Conservation (phyloP, 2,113 vertebrate genomes). For the Castor canadensis region DNA sequence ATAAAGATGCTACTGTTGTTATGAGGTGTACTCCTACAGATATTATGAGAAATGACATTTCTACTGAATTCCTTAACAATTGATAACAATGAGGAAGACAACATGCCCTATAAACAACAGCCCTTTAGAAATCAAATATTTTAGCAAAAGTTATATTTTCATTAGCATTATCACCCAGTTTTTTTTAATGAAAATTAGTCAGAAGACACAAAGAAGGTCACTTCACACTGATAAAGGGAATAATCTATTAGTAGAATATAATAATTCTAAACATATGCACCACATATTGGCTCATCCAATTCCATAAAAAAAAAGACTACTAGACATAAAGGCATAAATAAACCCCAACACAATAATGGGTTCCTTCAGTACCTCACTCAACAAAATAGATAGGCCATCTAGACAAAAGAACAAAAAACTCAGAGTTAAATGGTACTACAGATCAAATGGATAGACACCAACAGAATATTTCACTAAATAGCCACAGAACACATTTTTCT, state of each 20-base stretch:
- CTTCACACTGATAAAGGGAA: background rate
- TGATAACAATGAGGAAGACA: background rate
- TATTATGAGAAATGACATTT: background rate
- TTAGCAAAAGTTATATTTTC: background rate
- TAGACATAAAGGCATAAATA: too few species aligned
- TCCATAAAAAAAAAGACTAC: too few species aligned
- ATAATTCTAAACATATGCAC: background rate
- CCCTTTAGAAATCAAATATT: background rate
- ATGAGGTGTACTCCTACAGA: background rate
- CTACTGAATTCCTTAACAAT: background rate
- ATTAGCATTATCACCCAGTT: background rate
- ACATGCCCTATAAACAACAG: background rate
- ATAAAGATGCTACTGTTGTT: background rate
- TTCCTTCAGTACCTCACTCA: too few species aligned
- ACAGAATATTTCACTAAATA: too few species aligned
- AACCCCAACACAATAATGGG: too few species aligned
- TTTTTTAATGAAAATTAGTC: background rate
- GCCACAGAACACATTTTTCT: too few species aligned
- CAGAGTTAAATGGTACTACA: too few species aligned
- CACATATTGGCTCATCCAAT: too few species aligned
- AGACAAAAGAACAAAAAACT: too few species aligned
- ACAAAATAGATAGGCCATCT: too few species aligned
- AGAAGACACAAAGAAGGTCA: background rate
- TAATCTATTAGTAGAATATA: background rate
- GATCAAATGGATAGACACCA: too few species aligned